phyloP scores from a whole-genome alignment of 2,888 invertebrate genomes.

The Corbicula japonica region DNA sequence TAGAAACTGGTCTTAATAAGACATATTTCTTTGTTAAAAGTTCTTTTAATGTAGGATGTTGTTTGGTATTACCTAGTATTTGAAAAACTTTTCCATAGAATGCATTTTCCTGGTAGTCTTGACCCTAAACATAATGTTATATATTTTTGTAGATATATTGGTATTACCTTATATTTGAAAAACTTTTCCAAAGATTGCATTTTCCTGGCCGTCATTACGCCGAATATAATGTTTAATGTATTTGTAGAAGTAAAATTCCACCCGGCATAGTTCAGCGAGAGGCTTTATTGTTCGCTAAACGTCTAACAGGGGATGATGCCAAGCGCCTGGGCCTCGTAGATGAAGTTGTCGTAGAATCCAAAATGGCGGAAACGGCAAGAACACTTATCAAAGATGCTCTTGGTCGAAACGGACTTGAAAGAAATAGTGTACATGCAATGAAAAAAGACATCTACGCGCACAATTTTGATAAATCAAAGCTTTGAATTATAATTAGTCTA shows the following conservation, averaged over 20 bases:
- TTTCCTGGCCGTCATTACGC: background rate
- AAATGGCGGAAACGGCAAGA: constrained; percentile 47
- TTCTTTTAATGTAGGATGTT: too few species aligned
- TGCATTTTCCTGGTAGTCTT: background rate
- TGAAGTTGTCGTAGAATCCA: constrained; percentile 35
- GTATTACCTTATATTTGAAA: background rate
- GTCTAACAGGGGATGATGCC: constrained; percentile 62
- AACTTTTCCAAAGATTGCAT: background rate
- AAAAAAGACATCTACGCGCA: constrained; percentile 69
- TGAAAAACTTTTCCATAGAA: too few species aligned
- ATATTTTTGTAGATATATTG: too few species aligned
- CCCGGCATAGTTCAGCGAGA: constrained; percentile 56
- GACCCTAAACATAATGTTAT: background rate
- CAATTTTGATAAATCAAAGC: constrained; percentile 39
- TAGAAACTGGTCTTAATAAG: too few species aligned
- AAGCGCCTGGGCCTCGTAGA: constrained; percentile 54
- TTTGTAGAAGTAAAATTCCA: constrained; percentile 63
- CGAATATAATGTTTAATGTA: background rate
- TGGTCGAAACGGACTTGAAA: constrained; percentile 61
- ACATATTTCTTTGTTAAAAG: too few species aligned
- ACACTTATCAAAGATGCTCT: constrained; percentile 54
- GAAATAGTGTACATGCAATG: constrained; percentile 56
- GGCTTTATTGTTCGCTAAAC: constrained; percentile 60
- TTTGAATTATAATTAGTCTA: constrained; percentile 21
- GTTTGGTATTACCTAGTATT: too few species aligned